Evolutionary conservation across 2,888 invertebrate genomes (phyloP), one percentile per base, ranked within the genome.

Genomic region (Drosophila mimetica): DNA sequence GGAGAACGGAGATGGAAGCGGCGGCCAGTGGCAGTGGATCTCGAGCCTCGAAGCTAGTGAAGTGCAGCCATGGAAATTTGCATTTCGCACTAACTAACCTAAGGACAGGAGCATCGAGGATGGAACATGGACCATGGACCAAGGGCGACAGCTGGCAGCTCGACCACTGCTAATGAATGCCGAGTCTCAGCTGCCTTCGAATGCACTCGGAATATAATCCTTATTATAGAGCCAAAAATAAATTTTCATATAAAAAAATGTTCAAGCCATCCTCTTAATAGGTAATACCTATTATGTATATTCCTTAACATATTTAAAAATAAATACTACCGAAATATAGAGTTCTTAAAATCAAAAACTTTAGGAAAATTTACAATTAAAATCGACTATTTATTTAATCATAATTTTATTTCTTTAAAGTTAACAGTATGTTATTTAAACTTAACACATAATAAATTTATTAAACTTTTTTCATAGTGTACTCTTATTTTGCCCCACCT

Each of bases 21-120:
- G 20, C n/a, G 2, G 14, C 28, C 39, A 39, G 57, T 22, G 22
- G 22, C 59, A 46, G 50, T 48, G 52, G 63, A 52, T 42, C 16
- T 28, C 39, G 47, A 76, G 73, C 66, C 71, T 72, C 58, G 51
- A 44, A 72, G 71, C 71, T 52, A 54, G 53, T 60, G 69, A 59
- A 69, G 60, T 70, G 70, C 70, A 69, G 70, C 69, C 67, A 69
- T 66, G 52, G 36, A 65, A 78, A 81, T 81, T 81, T 81, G 74
- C 81, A 81, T 81, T 74, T 71, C 64, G 51, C 75, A 67, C 82
- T 75, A 82, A 79, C 79, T 77, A 82, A 79, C 71, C 76, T 66
- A 79, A 65, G 63, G 60, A 76, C 58, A 57, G 61, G 53, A 51
- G 30, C 30, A 34, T 9, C 54, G 52, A 57, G 39, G 11, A 11